These are phyloP conservation scores for Ciona savignyi DNA, from an alignment of 23 tunicate species.

Conservation along the genomic window DNA sequence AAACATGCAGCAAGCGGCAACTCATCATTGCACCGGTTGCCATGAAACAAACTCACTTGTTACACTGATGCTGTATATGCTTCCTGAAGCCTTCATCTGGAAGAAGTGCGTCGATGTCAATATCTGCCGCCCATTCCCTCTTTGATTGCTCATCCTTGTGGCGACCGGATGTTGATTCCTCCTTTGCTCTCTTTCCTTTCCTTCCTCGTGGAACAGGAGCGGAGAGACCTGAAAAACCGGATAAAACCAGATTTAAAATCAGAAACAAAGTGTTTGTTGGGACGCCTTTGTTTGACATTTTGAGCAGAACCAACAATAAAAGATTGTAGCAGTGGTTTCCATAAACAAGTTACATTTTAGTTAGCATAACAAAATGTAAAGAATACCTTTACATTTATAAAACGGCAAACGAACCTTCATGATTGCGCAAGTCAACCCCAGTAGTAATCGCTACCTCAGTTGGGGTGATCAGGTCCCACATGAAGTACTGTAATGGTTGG, in stretches of 20 bases:
- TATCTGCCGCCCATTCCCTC: constrained; percentile 75
- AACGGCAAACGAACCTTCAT: no score
- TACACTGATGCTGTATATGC: constrained; percentile 89
- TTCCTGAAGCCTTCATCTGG: constrained; percentile 90
- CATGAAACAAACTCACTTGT: constrained; percentile 44
- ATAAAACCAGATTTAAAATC: no score
- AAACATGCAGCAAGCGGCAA: background rate
- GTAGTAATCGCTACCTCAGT: constrained; percentile 33
- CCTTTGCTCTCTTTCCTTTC: constrained; percentile 65
- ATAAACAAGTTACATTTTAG: no score
- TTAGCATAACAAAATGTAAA: no score
- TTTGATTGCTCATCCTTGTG: constrained; percentile 42
- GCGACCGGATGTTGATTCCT: constrained; percentile 27
- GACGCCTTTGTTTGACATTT: no score
- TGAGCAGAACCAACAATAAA: no score
- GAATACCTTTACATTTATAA: no score
- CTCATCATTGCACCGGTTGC: background rate
- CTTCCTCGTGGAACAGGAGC: constrained; percentile 89
- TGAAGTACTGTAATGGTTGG: constrained; percentile 48
- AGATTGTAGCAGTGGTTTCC: no score
- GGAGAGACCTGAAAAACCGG: constrained; percentile 40
- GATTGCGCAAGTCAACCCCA: constrained; percentile 50
- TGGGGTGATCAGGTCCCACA: constrained; percentile 99
- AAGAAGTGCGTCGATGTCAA: constrained; percentile 63
- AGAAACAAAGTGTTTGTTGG: no score